A percentile compares a stretch with the other conserved stretches of the same genome.
Evolutionary conservation across 2,888 invertebrate genomes (phyloP).

Genomic region (Lasioglossum malachurum): DNA sequence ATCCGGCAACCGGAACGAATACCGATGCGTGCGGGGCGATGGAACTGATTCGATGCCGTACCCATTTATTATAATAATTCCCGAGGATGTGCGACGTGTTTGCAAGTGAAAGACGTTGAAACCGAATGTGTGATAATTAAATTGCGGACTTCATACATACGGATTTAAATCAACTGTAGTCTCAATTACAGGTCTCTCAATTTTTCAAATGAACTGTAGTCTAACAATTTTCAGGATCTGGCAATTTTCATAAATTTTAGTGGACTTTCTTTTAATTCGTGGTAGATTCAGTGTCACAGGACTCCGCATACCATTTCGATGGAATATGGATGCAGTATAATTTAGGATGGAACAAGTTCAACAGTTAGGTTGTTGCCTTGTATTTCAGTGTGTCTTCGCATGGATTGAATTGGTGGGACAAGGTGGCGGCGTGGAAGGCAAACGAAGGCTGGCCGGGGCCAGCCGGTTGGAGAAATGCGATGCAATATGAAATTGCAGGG

Average conservation of each 20-base stretch:
- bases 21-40: conserved; percentile 20
- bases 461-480: conserved; percentile 70
- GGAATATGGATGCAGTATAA: not conserved
- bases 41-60: not conserved
- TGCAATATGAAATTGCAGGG: conserved; percentile 78
- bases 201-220: not conserved
- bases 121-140: not conserved
- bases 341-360: not conserved
- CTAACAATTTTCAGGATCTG: not conserved
- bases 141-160: no score
- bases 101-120: not conserved
- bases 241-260: not conserved
- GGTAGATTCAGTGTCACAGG: not conserved
- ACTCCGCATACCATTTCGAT: not conserved
- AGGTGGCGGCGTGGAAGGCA: conserved; percentile 53
- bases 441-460: conserved; percentile 57
- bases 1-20: conserved; percentile 73
- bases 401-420: conserved; percentile 14
- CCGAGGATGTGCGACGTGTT: not conserved
- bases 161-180: not conserved
- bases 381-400: not conserved
- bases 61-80: not conserved
- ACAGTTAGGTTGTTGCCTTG: not conserved
- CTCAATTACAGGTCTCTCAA: no score
- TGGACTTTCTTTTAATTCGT: not conserved